These are phyloP conservation scores for Brachionus sp. DNA, from an alignment of 1,140 invertebrate species.

Conservation along the genomic window DNA sequence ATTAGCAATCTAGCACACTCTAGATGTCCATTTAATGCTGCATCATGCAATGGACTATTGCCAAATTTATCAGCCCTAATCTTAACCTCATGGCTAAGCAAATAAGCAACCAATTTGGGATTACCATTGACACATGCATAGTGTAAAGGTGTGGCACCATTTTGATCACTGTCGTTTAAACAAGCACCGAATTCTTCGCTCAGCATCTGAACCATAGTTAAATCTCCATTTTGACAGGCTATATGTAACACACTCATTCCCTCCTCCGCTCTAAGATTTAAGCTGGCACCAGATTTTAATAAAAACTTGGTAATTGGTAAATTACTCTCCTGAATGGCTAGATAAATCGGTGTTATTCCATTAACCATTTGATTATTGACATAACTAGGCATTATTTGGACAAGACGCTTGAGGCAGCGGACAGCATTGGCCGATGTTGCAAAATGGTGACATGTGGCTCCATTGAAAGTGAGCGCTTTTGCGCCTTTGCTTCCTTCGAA, in stretches of 20 bases:
- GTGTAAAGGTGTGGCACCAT: conserved; percentile 56
- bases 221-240: conserved; percentile 15
- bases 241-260: conserved; percentile 4
- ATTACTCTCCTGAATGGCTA: conserved; percentile 3
- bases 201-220: not conserved
- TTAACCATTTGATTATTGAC: conserved; percentile 25
- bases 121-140: conserved; percentile 59
- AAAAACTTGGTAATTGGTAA: not conserved
- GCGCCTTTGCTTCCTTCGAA: conserved; percentile 4
- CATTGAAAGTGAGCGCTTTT: not conserved
- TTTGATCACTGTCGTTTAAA: not conserved
- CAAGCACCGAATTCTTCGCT: not conserved
- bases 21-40: conserved; percentile 60
- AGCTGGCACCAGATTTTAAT: not conserved
- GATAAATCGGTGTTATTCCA: conserved; percentile 5
- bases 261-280: not conserved
- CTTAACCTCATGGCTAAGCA: not conserved
- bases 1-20: conserved; percentile 60
- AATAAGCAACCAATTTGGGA: conserved; percentile 47
- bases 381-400: not conserved
- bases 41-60: conserved; percentile 60
- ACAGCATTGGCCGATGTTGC: not conserved
- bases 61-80: conserved; percentile 53
- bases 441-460: conserved; percentile 27
- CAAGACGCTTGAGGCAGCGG: not conserved